phyloP scores from a whole-genome alignment of 2,888 invertebrate genomes.

The Parochlus steinenii region DNA sequence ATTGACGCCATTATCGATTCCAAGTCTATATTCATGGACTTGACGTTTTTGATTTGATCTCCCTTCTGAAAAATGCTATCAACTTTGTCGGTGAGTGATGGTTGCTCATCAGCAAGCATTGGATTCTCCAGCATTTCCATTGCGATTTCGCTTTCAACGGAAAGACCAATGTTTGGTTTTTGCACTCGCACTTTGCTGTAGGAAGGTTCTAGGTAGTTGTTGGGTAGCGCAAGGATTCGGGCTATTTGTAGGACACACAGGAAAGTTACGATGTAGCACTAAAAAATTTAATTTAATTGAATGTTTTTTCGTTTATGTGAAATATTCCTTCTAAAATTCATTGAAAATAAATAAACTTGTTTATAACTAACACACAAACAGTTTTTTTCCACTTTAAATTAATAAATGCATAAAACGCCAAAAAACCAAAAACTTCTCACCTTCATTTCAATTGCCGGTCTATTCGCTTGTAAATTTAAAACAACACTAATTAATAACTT shows the following conservation, averaged over 20 bases:
- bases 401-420: too few species aligned
- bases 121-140: constrained; percentile 6
- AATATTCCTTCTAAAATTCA: neutral
- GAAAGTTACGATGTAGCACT: constrained; percentile 6
- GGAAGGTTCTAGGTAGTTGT: constrained; percentile 3
- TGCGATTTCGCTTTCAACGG: constrained; percentile 9
- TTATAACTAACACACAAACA: neutral
- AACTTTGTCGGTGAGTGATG: constrained; percentile 6
- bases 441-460: neutral
- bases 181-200: constrained; percentile 8
- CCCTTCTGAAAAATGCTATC: constrained; percentile 4
- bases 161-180: neutral
- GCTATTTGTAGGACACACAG: constrained; percentile 9
- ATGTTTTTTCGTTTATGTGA: constrained; percentile 2
- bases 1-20: constrained; percentile 5
- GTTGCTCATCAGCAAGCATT: constrained; percentile 4
- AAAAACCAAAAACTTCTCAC: too few species aligned
- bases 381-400: too few species aligned
- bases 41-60: constrained; percentile 3
- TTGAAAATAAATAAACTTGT: constrained; percentile 1
- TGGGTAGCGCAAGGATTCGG: neutral
- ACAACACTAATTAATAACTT: constrained; percentile 7
- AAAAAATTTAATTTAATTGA: constrained; percentile 5
- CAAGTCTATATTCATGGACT: constrained; percentile 2
- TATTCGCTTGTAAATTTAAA: neutral